Conservation (phyloP, 2,113 vertebrate genomes). For the Hirundichthys speculiger region DNA sequence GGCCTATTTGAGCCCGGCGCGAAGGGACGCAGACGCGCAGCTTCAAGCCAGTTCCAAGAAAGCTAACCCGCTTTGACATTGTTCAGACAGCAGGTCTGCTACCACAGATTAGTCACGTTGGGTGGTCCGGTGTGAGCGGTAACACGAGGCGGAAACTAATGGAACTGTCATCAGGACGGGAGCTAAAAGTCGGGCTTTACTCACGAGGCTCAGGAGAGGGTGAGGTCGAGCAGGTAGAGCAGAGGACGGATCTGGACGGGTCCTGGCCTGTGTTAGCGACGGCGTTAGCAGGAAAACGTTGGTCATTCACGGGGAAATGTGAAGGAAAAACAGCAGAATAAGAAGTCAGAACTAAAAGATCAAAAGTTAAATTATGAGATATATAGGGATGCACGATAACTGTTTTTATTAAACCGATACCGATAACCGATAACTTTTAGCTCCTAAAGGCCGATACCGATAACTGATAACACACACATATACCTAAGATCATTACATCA, state of each 20-base stretch:
- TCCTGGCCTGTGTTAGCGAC: no score
- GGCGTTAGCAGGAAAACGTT: no score
- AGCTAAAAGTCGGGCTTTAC: constrained; percentile 13
- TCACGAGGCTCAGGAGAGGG: constrained; percentile 6
- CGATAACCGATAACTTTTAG: no score
- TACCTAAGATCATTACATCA: no score
- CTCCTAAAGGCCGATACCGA: no score
- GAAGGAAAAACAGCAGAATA: no score
- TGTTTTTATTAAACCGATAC: no score
- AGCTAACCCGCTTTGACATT: constrained; percentile 47
- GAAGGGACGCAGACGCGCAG: constrained; percentile 41
- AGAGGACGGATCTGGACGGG: background rate
- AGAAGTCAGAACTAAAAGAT: no score
- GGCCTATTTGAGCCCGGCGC: constrained; percentile 27
- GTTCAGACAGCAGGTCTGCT: constrained; percentile 47
- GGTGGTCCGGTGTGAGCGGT: constrained; percentile 54
- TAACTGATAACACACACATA: no score
- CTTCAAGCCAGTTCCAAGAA: constrained; percentile 38
- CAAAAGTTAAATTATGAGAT: no score
- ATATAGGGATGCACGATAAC: no score
- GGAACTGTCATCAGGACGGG: constrained; percentile 18
- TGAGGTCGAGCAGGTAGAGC: constrained; percentile 3
- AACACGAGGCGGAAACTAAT: constrained; percentile 43
- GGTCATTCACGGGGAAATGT: no score
- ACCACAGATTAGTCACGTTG: constrained; percentile 40